A percentile compares a stretch with the other conserved stretches of the same genome.
Conservation (phyloP, 2,113 vertebrate genomes). For the Proteles cristata region DNA sequence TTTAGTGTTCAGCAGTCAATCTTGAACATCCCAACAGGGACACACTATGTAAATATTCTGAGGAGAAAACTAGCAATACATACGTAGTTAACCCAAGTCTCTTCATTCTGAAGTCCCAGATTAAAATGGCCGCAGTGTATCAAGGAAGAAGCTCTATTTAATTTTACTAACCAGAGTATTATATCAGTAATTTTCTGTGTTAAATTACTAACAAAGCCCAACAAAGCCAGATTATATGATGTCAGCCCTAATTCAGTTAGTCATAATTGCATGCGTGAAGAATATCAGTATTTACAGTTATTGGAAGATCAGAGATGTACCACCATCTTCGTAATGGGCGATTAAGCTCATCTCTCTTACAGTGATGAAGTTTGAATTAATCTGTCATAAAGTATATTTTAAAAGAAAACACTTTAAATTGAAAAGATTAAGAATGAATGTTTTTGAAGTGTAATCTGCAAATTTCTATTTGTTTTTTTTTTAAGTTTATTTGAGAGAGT, state of each 20-base stretch:
- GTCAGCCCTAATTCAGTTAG: not conserved
- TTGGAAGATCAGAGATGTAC: not conserved
- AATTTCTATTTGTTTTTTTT: not conserved
- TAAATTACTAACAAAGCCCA: not conserved
- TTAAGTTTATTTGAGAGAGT: no score
- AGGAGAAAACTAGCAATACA: not conserved
- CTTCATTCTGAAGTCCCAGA: not conserved
- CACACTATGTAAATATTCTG: not conserved
- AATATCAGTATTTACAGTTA: not conserved
- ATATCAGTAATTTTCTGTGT: not conserved
- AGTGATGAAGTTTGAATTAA: not conserved
- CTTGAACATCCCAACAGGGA: not conserved
- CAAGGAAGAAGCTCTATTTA: not conserved
- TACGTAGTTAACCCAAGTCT: not conserved
- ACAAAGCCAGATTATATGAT: not conserved
- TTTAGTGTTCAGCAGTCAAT: conserved; percentile 25
- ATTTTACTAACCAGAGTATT: not conserved
- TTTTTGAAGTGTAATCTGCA: not conserved
- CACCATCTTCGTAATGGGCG: not conserved
- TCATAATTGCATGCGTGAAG: not conserved
- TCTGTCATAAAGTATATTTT: not conserved
- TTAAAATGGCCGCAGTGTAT: not conserved
- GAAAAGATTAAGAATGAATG: not conserved
- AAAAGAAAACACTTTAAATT: not conserved
- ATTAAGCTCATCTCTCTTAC: not conserved